A percentile compares a stretch with the other conserved stretches of the same genome.
Conservation (phyloP, 2,113 vertebrate species). For the Falcunculus frontatus region DNA sequence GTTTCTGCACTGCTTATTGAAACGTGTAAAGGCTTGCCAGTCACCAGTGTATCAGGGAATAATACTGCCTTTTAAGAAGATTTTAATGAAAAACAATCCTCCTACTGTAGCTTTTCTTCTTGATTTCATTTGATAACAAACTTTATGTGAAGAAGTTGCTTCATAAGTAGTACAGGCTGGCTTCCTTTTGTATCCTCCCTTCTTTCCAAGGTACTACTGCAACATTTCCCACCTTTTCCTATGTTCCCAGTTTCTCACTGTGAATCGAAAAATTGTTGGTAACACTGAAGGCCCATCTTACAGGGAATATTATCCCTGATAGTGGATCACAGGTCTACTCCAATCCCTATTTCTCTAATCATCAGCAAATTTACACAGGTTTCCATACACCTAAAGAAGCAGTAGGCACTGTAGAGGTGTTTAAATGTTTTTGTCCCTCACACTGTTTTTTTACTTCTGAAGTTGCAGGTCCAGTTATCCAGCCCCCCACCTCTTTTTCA, state of each 20-base stretch:
- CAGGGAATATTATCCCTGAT: background rate
- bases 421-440: background rate
- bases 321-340: background rate
- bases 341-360: background rate
- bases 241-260: background rate
- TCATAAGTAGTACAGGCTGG: background rate
- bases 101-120: background rate
- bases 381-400: background rate
- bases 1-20: background rate
- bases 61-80: background rate
- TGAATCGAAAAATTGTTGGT: background rate
- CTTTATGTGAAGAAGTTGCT: background rate
- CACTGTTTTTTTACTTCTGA: background rate
- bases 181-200: background rate
- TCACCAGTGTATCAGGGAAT: background rate
- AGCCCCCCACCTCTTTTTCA: background rate
- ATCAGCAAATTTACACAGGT: background rate
- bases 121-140: background rate
- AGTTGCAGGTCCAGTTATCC: background rate
- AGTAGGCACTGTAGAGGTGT: background rate
- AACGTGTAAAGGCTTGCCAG: background rate
- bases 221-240: background rate
- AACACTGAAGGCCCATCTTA: background rate
- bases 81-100: background rate
- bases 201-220: background rate